These are phyloP conservation scores for Agrochola lota DNA, from an alignment of 2,888 invertebrate species.

Conservation along the genomic window DNA sequence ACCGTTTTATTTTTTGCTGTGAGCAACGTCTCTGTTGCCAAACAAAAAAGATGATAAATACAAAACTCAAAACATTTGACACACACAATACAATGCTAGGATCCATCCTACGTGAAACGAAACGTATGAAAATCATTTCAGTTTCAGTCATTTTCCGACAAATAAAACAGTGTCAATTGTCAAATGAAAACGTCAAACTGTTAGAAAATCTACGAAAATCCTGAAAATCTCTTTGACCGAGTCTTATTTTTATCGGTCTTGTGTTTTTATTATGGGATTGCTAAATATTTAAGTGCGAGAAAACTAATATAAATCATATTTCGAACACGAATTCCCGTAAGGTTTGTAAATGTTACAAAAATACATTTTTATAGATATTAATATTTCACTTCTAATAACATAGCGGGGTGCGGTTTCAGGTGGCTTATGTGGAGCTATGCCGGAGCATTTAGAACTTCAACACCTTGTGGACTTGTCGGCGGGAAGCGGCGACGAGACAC, in stretches of 20 bases:
- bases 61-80: no score
- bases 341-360: conserved; percentile 46
- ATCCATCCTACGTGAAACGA: conserved; percentile 16
- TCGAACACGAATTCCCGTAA: conserved; percentile 18
- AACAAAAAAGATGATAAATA: not conserved
- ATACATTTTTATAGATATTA: conserved; percentile 15
- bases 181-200: conserved; percentile 42
- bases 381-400: conserved; percentile 49
- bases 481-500: conserved; percentile 87
- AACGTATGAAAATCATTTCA: conserved; percentile 29
- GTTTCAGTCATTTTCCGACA: not conserved
- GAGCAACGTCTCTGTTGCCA: not conserved
- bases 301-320: conserved; percentile 13
- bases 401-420: conserved; percentile 70
- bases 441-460: conserved; percentile 95
- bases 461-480: conserved; percentile 93
- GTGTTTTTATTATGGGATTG: conserved; percentile 48
- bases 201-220: conserved; percentile 41
- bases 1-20: not conserved
- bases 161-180: conserved; percentile 12
- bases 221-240: conserved; percentile 42
- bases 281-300: conserved; percentile 24
- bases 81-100: no score
- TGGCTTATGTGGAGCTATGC: conserved; percentile 86
- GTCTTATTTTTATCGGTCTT: conserved; percentile 39